Evolutionary conservation across 2,888 invertebrate species (phyloP), one percentile per base, ranked within the genome.

Genomic region (Hydroisotoma schaefferi): DNA sequence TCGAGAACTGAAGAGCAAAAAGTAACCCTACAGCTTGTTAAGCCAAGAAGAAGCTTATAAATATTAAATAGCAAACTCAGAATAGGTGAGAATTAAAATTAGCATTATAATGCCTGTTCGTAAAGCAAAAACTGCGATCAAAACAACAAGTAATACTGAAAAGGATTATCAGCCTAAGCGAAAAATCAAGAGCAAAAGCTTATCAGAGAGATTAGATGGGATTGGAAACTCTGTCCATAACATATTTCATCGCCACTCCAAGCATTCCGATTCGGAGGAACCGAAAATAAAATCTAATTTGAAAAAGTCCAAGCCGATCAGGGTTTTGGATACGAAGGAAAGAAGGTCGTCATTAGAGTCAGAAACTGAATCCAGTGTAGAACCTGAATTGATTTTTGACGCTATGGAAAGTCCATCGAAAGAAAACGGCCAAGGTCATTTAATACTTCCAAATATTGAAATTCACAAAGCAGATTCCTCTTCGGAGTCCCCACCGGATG

Each of bases 151-250:
- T 25, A 18, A 47, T 4, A 26, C 18, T 4, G 47, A 23, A 22
- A 26, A 22, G 12, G 22, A 22, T 22, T 10, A 10, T 33, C 23
- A 15, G 37, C n/a, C 40, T n/a, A 53, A 43, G 10, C 47, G 46
- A 27, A 26, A 44, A 12, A 38, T 44, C 38, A 44, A 53, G 37
- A 28, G 55, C 5, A 57, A 58, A 38, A 63, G 64, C 10, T 52
- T 61, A 1, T 61, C 58, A 25, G 62, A 57, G 8, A 55, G 56
- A 3, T 38, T 63, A 15, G 52, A 63, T 20, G 37, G 29, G 10
- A n/a, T 65, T 25, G 61, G 57, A n/a, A 29, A 44, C 15, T 55
- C 63, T 2, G 46, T 60, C 4, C 63, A 63, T 22, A 47, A 40
- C 23, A 54, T 62, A 37, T 59, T 63, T 26, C 58, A 57, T 53